Evolutionary conservation across 2,888 invertebrate genomes (phyloP), one percentile per base, ranked within the genome.

Genomic region (Ecliptopera silaceata): DNA sequence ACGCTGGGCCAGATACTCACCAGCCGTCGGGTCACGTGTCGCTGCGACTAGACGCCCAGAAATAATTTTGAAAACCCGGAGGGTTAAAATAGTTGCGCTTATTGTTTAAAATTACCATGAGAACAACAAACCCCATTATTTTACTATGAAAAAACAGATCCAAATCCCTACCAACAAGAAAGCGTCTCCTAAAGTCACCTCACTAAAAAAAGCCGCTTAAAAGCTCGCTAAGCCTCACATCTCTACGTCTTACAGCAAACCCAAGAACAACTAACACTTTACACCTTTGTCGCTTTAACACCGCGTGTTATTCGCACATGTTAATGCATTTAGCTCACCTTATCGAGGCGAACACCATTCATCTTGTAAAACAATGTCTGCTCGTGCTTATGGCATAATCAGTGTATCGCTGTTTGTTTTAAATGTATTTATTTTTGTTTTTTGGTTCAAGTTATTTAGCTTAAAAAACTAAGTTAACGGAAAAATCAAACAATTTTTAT

Each of bases 341-440:
- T 90, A 90, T 90, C 90, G 79, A 68, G 61, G 67, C 49, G 81
- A 80, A 88, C 89, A 88, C 86, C 86, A 90, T 90, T 89, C 87
- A 91, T 90, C 90, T 89, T 86, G 88, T 91, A 87, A 84, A 88
- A 88, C 89, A 89, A 89, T 88, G 84, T 86, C 79, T 80, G 70
- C 75, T 75, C 75, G 77, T 77, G 76, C 84, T 79, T 79, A 87
- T 77, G 82, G 74, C 87, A 89, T 89, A 89, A 91, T 91, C 88
- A 87, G 86, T 75, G 74, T 79, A 80, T 80, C 81, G 74, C 64
- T 74, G 68, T 68, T 72, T 72, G 75, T 75, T 66, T 75, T 80
- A 76, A 71, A 65, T 68, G 65, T 64, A 61, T 71, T 69, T 31
- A 41, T 49, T 68, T 63, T 59, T 56, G 26, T 20, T 15, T 15